Conservation (phyloP, 2,113 vertebrate genomes). For the Megaceryle torquata region DNA sequence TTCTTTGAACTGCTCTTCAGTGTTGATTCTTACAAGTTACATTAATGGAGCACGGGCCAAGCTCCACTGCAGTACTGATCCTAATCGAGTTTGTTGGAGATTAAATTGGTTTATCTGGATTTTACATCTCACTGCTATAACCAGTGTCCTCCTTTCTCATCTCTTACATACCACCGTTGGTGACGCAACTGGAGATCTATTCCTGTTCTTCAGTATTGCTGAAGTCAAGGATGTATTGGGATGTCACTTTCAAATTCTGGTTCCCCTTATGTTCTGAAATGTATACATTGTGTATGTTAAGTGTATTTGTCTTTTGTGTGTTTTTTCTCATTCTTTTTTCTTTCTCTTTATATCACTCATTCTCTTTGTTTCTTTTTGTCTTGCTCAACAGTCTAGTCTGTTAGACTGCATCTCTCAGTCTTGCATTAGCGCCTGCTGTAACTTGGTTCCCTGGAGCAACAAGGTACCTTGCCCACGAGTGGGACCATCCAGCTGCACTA, state of each 20-base stretch:
- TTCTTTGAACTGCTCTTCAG: background rate
- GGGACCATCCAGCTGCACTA: slow-evolving; percentile 34
- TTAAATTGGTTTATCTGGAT: slow-evolving; percentile 27
- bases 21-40: background rate
- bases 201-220: background rate
- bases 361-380: slow-evolving; percentile 63
- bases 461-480: slow-evolving; percentile 73
- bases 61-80: background rate
- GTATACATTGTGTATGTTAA: background rate
- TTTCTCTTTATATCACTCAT: slow-evolving; percentile 36
- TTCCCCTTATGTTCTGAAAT: background rate
- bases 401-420: slow-evolving; percentile 80
- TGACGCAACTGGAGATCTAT: background rate
- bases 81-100: slow-evolving; percentile 43
- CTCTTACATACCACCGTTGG: background rate
- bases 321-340: background rate
- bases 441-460: slow-evolving; percentile 78
- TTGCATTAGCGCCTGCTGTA: slow-evolving; percentile 83
- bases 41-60: background rate
- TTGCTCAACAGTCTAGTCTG: slow-evolving; percentile 73
- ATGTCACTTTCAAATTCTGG: background rate
- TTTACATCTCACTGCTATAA: background rate
- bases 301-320: background rate
- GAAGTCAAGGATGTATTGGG: background rate
- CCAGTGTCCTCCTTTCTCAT: background rate